phyloP scores from a whole-genome alignment of 2,888 invertebrate species.

The Apoderus coryli region DNA sequence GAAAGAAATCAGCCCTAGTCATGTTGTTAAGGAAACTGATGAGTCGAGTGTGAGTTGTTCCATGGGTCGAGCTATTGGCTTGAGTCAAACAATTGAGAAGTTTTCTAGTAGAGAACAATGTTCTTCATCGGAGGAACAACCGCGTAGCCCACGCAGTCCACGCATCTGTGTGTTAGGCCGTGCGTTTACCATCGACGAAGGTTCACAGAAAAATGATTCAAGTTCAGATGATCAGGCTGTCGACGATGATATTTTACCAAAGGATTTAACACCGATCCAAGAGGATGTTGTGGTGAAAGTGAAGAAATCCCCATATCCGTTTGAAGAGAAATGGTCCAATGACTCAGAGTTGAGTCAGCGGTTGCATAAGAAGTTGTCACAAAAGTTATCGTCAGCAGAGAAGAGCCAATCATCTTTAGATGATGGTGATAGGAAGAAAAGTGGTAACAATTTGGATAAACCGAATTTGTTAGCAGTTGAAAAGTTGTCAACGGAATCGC shows the following conservation, averaged over 20 bases:
- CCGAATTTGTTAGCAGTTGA: slow-evolving; percentile 28
- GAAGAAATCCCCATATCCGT: slow-evolving; percentile 30
- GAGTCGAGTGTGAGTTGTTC: slow-evolving; percentile 67
- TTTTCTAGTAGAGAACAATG: slow-evolving; percentile 47
- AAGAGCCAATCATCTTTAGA: slow-evolving; percentile 30
- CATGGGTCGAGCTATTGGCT: slow-evolving; percentile 62
- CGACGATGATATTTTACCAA: slow-evolving; percentile 29
- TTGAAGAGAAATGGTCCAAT: slow-evolving; percentile 34
- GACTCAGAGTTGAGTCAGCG: slow-evolving; percentile 31
- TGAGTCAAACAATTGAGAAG: slow-evolving; percentile 57
- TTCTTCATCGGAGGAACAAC: slow-evolving; percentile 24
- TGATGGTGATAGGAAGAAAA: slow-evolving; percentile 26
- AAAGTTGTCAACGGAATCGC: slow-evolving; percentile 44
- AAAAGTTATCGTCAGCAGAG: slow-evolving; percentile 31
- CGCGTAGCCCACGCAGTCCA: slow-evolving; percentile 29
- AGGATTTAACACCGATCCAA: slow-evolving; percentile 27
- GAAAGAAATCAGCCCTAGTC: slow-evolving; percentile 51
- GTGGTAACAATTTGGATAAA: slow-evolving; percentile 25
- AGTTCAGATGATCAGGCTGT: slow-evolving; percentile 27
- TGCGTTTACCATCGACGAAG: slow-evolving; percentile 33
- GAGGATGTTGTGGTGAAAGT: slow-evolving; percentile 22
- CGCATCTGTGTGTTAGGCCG: slow-evolving; percentile 31
- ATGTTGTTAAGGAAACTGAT: slow-evolving; percentile 46
- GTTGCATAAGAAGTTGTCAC: slow-evolving; percentile 29
- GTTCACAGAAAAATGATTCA: slow-evolving; percentile 22